Base-by-base conservation (phyloP, 2,113 vertebrate genomes). In the Anguilla rostrata region DNA sequence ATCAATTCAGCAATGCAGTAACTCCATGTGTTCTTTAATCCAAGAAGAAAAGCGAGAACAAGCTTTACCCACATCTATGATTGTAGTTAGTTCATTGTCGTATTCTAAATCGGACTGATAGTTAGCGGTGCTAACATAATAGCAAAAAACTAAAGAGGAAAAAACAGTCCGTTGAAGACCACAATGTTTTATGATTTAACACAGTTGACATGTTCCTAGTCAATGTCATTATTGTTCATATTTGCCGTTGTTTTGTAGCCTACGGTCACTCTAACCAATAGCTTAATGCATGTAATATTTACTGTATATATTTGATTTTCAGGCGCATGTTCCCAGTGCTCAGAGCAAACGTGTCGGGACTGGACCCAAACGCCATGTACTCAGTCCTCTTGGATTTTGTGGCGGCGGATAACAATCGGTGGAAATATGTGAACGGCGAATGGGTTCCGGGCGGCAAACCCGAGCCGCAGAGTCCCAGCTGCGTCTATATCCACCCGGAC, bases 361-460 rank as follows among this genome's bases (percentile, higher is more conserved):
- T 96, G 40, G 96, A 96, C 87, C 95, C 96, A 0, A 96, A 96
- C 89, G 95, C 96, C 78, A 96, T 96, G 96, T 96, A 96, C 88
- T 96, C 96, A 3, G 94, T 96, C 79, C 91, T 96, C 88, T 90
- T 96, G 90, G 96, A 96, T 82, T 96, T 96, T 57, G 95, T 96
- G 66, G 96, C 96, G 0, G 96, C 96, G 14, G 96, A 96, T 89
- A 96, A 95, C 87, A 96, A 96, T 91, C 94, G 96, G 29, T 96
- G 96, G 96, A 96, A 96, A 53, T 96, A 96, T 83, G 96, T 96
- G 46, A 96, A 96, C 83, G 96, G 96, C 40, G 96, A 96, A 90
- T 96, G 96, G 96, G 95, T 96, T 0, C 95, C 96, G 0, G 95
- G 96, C 0, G 96, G 96, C 5, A 96, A 96, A 78, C 96, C 96